A percentile compares a stretch with the other conserved stretches of the same genome.
These are phyloP conservation scores for Ophioninae sp. DNA, from an alignment of 2,888 invertebrate species.

Conservation along the genomic window DNA sequence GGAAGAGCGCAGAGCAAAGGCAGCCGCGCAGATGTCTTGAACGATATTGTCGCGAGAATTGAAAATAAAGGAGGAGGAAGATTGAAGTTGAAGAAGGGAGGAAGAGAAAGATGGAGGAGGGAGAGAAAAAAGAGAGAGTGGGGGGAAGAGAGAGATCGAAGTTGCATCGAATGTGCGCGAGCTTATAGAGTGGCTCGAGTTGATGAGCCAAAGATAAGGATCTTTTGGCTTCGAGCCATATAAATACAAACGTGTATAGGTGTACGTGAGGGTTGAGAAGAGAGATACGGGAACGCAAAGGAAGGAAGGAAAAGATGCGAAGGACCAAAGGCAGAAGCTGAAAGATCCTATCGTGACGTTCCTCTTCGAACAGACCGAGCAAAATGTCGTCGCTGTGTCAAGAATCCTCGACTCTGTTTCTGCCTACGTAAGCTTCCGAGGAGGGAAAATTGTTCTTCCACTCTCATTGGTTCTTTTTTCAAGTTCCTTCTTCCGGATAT, in stretches of 20 bases:
- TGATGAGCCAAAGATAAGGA: slow-evolving; percentile 72
- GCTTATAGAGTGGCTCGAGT: slow-evolving; percentile 68
- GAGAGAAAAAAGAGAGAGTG: slow-evolving; percentile 23
- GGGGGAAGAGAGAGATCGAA: slow-evolving; percentile 41
- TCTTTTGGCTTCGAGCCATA: slow-evolving; percentile 65
- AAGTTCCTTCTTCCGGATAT: neutral
- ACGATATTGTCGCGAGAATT: slow-evolving; percentile 47
- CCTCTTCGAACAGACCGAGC: slow-evolving; percentile 64
- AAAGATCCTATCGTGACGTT: slow-evolving; percentile 70
- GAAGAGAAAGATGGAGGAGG: slow-evolving; percentile 4
- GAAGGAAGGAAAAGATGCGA: slow-evolving; percentile 56
- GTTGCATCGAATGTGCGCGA: slow-evolving; percentile 62
- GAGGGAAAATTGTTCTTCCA: too few species aligned
- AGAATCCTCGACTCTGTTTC: slow-evolving; percentile 57
- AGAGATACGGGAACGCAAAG: slow-evolving; percentile 27
- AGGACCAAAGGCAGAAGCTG: slow-evolving; percentile 70
- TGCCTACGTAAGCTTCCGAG: neutral
- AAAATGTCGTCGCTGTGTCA: slow-evolving; percentile 65
- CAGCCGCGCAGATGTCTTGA: slow-evolving; percentile 48
- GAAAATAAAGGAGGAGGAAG: slow-evolving; percentile 17
- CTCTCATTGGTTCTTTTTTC: too few species aligned
- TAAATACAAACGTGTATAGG: slow-evolving; percentile 2
- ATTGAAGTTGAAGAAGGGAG: slow-evolving; percentile 23
- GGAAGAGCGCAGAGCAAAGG: slow-evolving; percentile 29
- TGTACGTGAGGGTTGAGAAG: slow-evolving; percentile 13